Evolutionary conservation across 1,140 invertebrate genomes (phyloP).

Genomic region (Zaprionus capensis): DNA sequence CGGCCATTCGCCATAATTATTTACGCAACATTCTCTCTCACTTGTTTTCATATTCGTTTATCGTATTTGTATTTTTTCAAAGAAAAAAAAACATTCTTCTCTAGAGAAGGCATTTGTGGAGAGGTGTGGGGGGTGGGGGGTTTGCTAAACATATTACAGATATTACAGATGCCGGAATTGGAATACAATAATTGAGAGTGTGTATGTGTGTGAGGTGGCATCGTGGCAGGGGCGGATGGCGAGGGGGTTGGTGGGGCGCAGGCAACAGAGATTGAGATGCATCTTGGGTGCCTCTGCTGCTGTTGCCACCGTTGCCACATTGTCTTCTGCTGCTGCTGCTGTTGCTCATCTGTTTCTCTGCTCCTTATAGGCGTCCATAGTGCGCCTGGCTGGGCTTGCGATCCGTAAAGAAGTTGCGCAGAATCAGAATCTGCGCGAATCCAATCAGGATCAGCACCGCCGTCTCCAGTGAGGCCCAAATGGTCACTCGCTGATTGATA

Average conservation of each 20-base stretch:
- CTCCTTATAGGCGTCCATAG: conserved; percentile 71
- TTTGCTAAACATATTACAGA: conserved; percentile 21
- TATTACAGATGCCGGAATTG: conserved; percentile 10
- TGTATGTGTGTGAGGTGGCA: conserved; percentile 2
- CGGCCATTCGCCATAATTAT: conserved; percentile 17
- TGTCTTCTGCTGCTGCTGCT: background rate
- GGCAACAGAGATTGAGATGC: conserved; percentile 8
- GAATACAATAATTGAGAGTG: conserved; percentile 23
- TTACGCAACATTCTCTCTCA: background rate
- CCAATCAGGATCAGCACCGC: conserved; percentile 92
- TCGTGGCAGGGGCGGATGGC: background rate
- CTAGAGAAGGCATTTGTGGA: background rate
- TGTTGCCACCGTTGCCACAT: background rate
- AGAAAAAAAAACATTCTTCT: conserved; percentile 6
- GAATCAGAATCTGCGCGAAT: conserved; percentile 94
- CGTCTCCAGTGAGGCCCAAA: conserved; percentile 96
- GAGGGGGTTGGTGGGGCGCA: background rate
- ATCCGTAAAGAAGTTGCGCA: conserved; percentile 98
- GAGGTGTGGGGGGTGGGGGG: background rate
- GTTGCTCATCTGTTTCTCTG: background rate
- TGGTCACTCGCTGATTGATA: conserved; percentile 95
- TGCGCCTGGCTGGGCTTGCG: conserved; percentile 86
- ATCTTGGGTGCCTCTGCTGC: conserved; percentile 4
- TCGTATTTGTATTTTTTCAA: conserved; percentile 11
- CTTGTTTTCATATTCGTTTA: background rate